Evolutionary conservation across 2,888 invertebrate species (phyloP).

Genomic region (Drosophila pseudotakahashii): DNA sequence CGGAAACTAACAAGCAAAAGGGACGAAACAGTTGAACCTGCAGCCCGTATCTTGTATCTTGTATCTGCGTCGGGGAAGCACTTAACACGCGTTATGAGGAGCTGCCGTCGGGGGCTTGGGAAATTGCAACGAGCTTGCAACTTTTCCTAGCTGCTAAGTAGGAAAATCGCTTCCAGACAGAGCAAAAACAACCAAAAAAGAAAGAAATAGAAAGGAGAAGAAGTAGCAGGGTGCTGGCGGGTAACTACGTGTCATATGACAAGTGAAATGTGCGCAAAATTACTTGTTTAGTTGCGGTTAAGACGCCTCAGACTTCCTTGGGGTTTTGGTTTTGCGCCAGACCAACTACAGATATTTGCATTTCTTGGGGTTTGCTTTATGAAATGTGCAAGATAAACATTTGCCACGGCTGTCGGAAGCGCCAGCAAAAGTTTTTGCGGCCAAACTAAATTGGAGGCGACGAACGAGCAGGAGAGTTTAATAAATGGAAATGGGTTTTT

Average conservation of each 20-base stretch:
- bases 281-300: slow-evolving; percentile 75
- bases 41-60: slow-evolving; percentile 47
- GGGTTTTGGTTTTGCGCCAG: background rate
- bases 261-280: slow-evolving; percentile 79
- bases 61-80: slow-evolving; percentile 50
- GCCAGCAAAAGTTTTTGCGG: slow-evolving; percentile 26
- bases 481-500: slow-evolving; percentile 29
- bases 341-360: slow-evolving; percentile 42
- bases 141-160: slow-evolving; percentile 69
- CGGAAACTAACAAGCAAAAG: slow-evolving; percentile 54
- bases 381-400: slow-evolving; percentile 65
- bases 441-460: slow-evolving; percentile 18
- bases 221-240: background rate
- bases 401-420: slow-evolving; percentile 42
- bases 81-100: slow-evolving; percentile 64
- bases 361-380: slow-evolving; percentile 62
- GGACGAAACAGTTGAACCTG: slow-evolving; percentile 44
- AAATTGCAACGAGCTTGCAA: slow-evolving; percentile 65
- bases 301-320: slow-evolving; percentile 48
- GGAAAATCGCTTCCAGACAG: slow-evolving; percentile 72
- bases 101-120: slow-evolving; percentile 26
- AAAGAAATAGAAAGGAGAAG: background rate
- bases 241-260: slow-evolving; percentile 74
- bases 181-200: slow-evolving; percentile 1
- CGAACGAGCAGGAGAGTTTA: slow-evolving; percentile 39